These are phyloP conservation scores for Petrocephalus sullivani DNA, from an alignment of 2,797 vertebrate genomes.

Conservation along the genomic window DNA sequence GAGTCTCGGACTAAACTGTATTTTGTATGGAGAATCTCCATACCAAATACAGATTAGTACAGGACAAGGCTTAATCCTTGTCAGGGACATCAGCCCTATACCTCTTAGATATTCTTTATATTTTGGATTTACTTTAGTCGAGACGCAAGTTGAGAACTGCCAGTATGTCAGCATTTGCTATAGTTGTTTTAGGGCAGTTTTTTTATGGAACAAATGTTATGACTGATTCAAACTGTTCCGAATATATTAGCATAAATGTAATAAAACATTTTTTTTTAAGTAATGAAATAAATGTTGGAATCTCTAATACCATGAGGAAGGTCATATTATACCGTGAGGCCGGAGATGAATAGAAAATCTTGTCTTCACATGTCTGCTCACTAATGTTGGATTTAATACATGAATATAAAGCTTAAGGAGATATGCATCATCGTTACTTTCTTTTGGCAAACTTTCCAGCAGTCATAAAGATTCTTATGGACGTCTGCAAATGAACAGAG, in stretches of 20 bases:
- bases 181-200: neutral
- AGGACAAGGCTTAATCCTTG: no score
- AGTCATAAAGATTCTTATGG: neutral
- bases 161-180: neutral
- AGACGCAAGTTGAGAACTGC: neutral
- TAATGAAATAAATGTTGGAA: constrained; percentile 11
- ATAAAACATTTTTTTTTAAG: neutral
- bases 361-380: neutral
- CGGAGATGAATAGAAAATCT: neutral
- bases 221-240: neutral
- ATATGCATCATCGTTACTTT: neutral
- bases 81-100: no score
- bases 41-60: no score
- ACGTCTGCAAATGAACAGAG: neutral
- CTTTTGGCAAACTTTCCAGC: neutral
- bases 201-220: neutral
- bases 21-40: no score
- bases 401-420: neutral
- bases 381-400: neutral
- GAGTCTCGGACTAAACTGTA: no score
- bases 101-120: neutral
- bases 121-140: neutral
- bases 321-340: neutral
- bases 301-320: neutral
- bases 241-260: neutral